A percentile compares a stretch with the other conserved stretches of the same genome.
phyloP scores from a whole-genome alignment of 1,140 invertebrate genomes.

The Drosophila nigrodunni region DNA sequence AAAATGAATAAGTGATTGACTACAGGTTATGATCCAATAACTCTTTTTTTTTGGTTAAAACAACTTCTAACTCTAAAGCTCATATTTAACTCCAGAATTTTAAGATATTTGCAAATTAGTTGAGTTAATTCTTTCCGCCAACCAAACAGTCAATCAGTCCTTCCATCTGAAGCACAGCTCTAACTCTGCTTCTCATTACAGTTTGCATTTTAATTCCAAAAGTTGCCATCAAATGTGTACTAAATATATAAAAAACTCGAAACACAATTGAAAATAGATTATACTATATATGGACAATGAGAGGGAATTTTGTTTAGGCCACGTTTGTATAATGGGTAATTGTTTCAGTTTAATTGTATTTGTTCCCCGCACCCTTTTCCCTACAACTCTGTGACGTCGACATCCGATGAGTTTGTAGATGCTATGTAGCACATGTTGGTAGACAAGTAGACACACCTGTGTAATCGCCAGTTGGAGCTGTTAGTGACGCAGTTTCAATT shows the following conservation, averaged over 20 bases:
- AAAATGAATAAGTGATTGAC: too few species aligned
- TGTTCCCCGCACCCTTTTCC: conserved; percentile 12
- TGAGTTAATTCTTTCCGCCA: neutral
- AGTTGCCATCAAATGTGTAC: conserved; percentile 8
- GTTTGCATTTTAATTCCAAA: neutral
- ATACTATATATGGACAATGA: conserved; percentile 53
- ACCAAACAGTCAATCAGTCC: neutral
- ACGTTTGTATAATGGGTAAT: conserved; percentile 47
- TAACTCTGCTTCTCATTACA: neutral
- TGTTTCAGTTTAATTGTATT: conserved; percentile 72
- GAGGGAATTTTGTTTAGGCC: conserved; percentile 57
- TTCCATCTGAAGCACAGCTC: neutral
- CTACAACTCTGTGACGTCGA: conserved; percentile 36
- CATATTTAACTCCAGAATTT: too few species aligned
- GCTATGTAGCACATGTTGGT: conserved; percentile 20
- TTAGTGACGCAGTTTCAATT: conserved; percentile 60
- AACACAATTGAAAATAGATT: conserved; percentile 44
- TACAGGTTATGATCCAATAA: too few species aligned
- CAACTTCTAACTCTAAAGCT: too few species aligned
- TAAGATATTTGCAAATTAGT: too few species aligned
- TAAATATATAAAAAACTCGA: conserved; percentile 32
- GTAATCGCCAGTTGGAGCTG: conserved; percentile 58
- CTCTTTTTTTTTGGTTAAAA: too few species aligned
- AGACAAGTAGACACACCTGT: conserved; percentile 61
- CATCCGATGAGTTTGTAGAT: conserved; percentile 22